Conservation (phyloP, 1,140 invertebrate species). For the Medauroidea extradentata region DNA sequence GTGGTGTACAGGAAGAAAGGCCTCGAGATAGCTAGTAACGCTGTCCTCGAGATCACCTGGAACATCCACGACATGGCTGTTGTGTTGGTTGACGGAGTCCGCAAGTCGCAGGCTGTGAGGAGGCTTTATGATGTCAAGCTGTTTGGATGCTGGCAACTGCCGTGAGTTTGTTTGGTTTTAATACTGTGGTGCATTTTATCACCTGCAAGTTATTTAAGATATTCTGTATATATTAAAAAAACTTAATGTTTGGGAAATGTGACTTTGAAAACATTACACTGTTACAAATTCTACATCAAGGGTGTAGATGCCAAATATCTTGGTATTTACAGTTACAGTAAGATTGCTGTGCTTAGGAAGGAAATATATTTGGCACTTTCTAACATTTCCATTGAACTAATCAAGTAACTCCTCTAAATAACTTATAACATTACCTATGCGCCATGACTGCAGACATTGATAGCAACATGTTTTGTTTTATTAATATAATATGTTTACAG, state of each 20-base stretch:
- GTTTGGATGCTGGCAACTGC: constrained; percentile 47
- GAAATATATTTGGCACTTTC: too few relatives aligned
- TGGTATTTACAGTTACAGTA: too few relatives aligned
- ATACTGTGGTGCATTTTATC: not conserved
- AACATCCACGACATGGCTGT: constrained; percentile 51
- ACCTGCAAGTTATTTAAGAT: not conserved
- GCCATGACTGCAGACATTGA: too few relatives aligned
- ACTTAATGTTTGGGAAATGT: not conserved
- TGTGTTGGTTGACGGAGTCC: constrained; percentile 44
- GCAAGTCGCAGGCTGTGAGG: constrained; percentile 38
- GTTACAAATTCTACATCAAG: too few relatives aligned
- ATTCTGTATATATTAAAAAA: not conserved
- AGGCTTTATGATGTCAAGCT: constrained; percentile 31
- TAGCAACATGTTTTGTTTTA: too few relatives aligned
- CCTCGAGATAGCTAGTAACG: constrained; percentile 19
- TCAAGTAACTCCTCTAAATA: too few relatives aligned
- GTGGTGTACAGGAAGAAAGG: constrained; percentile 46
- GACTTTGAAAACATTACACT: not conserved
- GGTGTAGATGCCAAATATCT: too few relatives aligned
- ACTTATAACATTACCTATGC: too few relatives aligned
- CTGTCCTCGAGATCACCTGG: constrained; percentile 41
- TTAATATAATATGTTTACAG: too few relatives aligned
- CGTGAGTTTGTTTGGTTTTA: constrained; percentile 30
- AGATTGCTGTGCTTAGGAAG: too few relatives aligned
- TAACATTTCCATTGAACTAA: too few relatives aligned